Percentiles rank a stretch among this genome's conserved stretches.
Conservation (phyloP, 2,797 vertebrate genomes). For the Rhynchonycteris naso region DNA sequence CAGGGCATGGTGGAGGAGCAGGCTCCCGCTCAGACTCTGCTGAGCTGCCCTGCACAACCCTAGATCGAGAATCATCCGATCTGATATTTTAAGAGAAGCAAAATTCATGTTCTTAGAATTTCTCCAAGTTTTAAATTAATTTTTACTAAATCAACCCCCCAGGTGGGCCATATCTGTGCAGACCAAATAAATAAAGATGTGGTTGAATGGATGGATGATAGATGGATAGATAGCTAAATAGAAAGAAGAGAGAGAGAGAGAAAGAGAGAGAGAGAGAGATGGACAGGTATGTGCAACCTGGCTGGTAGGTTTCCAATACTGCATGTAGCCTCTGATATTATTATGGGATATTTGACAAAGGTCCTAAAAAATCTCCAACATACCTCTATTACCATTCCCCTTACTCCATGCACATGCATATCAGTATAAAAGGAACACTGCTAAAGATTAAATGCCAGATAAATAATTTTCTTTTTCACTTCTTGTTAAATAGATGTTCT, state of each 20-base stretch:
- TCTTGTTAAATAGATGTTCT: not conserved
- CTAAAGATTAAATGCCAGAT: not conserved
- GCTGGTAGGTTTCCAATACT: not conserved
- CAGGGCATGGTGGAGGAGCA: not conserved
- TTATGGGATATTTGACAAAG: not conserved
- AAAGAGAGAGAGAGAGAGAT: not conserved
- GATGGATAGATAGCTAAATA: not conserved
- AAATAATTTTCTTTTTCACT: not conserved
- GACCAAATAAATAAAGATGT: not conserved
- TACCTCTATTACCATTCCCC: not conserved
- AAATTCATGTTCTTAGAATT: constrained; percentile 13
- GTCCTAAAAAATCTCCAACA: not conserved
- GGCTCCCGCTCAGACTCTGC: not conserved
- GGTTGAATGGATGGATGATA: not conserved
- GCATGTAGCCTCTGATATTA: not conserved
- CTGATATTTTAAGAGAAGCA: not conserved
- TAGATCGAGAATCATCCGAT: not conserved
- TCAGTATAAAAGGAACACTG: not conserved
- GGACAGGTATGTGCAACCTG: not conserved
- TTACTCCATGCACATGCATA: not conserved
- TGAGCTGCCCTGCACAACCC: not conserved
- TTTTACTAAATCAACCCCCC: not conserved
- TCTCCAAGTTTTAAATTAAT: not conserved
- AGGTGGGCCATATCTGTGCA: not conserved
- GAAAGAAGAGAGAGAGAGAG: not conserved